Base-by-base conservation (phyloP, 2,113 vertebrate species). In the Xyrauchen texanus region DNA sequence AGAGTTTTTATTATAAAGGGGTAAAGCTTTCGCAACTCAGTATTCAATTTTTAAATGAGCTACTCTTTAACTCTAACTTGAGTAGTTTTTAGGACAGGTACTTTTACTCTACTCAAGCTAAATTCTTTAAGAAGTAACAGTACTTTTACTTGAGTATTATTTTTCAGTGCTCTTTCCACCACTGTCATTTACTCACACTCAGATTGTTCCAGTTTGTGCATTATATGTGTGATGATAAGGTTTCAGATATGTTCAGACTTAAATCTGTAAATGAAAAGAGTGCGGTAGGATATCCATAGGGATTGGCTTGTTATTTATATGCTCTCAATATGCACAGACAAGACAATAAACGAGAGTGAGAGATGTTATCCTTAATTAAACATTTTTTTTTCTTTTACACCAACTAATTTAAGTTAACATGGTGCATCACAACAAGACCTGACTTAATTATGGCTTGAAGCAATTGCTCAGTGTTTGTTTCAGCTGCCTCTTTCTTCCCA, bases 331-430 rank as follows among this genome's bases (percentile, higher is more conserved):
- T 70, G 60, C 58, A 58, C 45, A 62, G 5, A 53, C 16, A 67
- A 57, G 53, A 49, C 60, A 58, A 44, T 65, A 49, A 47, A 49
- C 55, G 9, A 55, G 49, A n/a, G 21, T 34, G 13, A 57, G 34
- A 21, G 12, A 46, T 46, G 21, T 10, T 15, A 11, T 47, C 15
- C 34, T 34, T 81, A 84, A 84, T 81, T 78, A 65, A 46, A 74
- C 13, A 1, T 34, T 1, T 64, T 71, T 52, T 65, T 66, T 51
- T 79, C 60, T 75, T 55, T 70, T 46, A 60, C 16, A 68, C 55
- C 67, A 68, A 58, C 60, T 83, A 6, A 42, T 83, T 79, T 71
- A 65, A 83, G 53, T 80, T 75, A 83, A 47, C 67, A 76, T 60
- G 61, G 15, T 53, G 61, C 72, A 80, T 72, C 52, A 58, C 81